Evolutionary conservation across 2,888 invertebrate genomes (phyloP).

Genomic region (Lepidocyrtoides sp.): DNA sequence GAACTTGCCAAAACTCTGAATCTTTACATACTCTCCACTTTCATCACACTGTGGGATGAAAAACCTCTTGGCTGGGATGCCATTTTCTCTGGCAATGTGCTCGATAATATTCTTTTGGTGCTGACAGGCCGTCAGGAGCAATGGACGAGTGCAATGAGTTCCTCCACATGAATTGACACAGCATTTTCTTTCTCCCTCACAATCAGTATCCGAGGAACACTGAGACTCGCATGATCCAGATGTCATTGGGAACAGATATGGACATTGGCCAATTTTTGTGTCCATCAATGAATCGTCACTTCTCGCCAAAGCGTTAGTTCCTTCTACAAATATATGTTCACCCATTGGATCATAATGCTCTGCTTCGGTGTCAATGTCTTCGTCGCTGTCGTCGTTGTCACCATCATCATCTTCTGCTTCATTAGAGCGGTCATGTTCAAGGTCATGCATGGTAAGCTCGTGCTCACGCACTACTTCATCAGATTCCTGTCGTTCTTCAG

Average conservation of each 20-base stretch:
- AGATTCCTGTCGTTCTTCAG: conserved; percentile 70
- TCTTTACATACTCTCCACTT: conserved; percentile 90
- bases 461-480: conserved; percentile 29
- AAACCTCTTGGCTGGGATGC: conserved; percentile 92
- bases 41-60: conserved; percentile 92
- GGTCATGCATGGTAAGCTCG: conserved; percentile 58
- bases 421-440: conserved; percentile 51
- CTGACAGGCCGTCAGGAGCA: conserved; percentile 92
- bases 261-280: conserved; percentile 91
- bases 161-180: conserved; percentile 95
- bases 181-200: conserved; percentile 91
- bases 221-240: conserved; percentile 92
- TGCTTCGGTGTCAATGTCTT: conserved; percentile 23
- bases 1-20: conserved; percentile 86
- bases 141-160: conserved; percentile 92
- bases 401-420: conserved; percentile 50
- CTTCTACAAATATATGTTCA: conserved; percentile 60
- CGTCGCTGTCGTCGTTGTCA: conserved; percentile 38
- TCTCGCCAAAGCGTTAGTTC: conserved; percentile 53
- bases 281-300: conserved; percentile 64
- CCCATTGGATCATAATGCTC: conserved; percentile 26
- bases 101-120: conserved; percentile 88
- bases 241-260: conserved; percentile 91
- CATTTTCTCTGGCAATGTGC: conserved; percentile 91
- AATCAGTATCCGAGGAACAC: conserved; percentile 93